These are phyloP conservation scores for Sialia sialis DNA, from an alignment of 2,113 vertebrate species.

Conservation along the genomic window DNA sequence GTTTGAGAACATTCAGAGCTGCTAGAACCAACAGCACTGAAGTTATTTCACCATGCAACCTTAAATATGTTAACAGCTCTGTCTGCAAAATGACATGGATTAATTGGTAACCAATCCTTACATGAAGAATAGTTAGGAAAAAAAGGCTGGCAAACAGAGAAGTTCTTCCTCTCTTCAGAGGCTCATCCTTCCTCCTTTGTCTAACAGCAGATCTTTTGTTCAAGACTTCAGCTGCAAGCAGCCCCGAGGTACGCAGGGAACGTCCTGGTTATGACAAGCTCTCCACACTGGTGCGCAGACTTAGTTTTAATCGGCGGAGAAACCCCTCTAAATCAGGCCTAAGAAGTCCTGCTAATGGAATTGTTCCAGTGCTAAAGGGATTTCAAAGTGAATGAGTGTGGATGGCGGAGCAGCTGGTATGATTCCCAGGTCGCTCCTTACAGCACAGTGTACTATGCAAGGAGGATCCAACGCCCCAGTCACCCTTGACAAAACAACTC, in stretches of 20 bases:
- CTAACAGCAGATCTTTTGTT: conserved; percentile 59
- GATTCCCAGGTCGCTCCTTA: neutral
- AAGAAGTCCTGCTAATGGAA: conserved; percentile 45
- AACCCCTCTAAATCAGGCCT: neutral
- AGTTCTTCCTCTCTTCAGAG: neutral
- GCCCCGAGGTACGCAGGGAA: neutral
- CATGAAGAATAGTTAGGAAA: neutral
- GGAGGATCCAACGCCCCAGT: neutral
- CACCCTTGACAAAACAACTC: neutral
- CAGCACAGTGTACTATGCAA: rapidly evolving
- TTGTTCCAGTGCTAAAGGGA: conserved; percentile 52
- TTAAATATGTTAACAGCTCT: neutral
- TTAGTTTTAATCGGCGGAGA: neutral
- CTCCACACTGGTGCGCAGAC: neutral
- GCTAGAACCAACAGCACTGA: neutral
- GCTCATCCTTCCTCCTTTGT: conserved; percentile 32
- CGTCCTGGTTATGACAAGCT: neutral
- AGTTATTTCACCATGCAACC: neutral
- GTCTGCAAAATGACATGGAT: neutral
- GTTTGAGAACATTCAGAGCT: neutral
- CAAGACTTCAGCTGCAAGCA: conserved; percentile 7
- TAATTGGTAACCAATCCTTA: neutral
- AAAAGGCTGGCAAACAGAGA: neutral
- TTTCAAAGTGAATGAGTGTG: neutral
- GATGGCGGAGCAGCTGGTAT: neutral